These are phyloP conservation scores for Rafetus swinhoei DNA, from an alignment of 2,113 vertebrate species.

Conservation along the genomic window DNA sequence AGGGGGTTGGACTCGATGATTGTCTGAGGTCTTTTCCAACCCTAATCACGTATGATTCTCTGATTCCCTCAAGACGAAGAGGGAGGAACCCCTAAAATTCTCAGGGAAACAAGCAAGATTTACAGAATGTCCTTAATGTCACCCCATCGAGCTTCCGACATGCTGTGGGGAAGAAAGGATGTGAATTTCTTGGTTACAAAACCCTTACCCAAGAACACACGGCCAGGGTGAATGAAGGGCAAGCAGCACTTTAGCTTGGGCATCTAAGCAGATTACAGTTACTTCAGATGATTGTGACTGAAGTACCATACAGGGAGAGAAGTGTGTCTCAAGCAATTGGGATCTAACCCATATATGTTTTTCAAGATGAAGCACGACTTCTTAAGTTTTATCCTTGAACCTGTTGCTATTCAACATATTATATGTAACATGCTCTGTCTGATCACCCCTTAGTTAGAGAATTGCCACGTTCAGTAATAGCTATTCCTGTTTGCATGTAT, in stretches of 20 bases:
- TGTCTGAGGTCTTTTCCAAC: too few relatives aligned
- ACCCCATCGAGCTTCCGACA: conserved; percentile 17
- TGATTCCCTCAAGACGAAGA: too few relatives aligned
- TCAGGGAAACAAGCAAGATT: neutral
- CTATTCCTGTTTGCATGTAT: neutral
- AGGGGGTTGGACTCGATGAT: too few relatives aligned
- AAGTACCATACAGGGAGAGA: neutral
- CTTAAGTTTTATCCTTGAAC: conserved; percentile 34
- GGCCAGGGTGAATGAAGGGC: neutral
- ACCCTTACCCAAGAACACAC: neutral
- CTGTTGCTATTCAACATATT: conserved; percentile 28
- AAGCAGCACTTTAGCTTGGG: conserved; percentile 13
- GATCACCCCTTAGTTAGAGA: conserved; percentile 46
- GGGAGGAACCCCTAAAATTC: neutral
- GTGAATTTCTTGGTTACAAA: neutral
- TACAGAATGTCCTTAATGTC: neutral
- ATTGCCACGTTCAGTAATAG: conserved; percentile 25
- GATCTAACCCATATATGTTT: neutral
- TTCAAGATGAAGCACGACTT: conserved; percentile 28
- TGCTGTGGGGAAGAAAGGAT: neutral
- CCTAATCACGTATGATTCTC: too few relatives aligned
- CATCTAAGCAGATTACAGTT: neutral
- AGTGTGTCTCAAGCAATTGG: neutral
- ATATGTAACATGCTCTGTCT: conserved; percentile 51
- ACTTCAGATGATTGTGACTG: neutral